phyloP scores from a whole-genome alignment of 2,113 vertebrate genomes.

The Sciurus niger region DNA sequence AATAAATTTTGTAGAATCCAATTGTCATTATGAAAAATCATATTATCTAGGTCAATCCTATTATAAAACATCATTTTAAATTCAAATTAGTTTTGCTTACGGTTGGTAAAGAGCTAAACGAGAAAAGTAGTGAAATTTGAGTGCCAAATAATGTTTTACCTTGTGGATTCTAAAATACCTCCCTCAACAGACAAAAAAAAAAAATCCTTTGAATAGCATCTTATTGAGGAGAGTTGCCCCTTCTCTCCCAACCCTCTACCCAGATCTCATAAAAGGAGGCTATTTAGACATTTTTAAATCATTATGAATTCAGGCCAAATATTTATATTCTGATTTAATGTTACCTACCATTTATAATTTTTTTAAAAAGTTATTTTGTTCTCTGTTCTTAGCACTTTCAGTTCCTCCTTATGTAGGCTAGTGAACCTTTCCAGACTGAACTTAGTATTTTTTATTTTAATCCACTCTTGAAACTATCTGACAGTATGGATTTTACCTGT shows the following conservation, averaged over 20 bases:
- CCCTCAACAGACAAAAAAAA: neutral
- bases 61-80: conserved; percentile 46
- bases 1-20: conserved; percentile 63
- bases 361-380: neutral
- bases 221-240: neutral
- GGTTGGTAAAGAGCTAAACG: conserved; percentile 49
- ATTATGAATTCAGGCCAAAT: conserved; percentile 55
- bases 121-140: conserved; percentile 67
- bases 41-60: conserved; percentile 27
- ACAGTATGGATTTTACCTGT: conserved; percentile 9
- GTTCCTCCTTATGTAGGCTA: conserved; percentile 47
- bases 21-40: conserved; percentile 40
- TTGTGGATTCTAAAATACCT: conserved; percentile 55
- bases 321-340: conserved; percentile 57
- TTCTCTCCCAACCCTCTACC: neutral
- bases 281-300: conserved; percentile 59
- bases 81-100: conserved; percentile 61
- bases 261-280: conserved; percentile 12
- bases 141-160: conserved; percentile 43
- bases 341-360: conserved; percentile 45
- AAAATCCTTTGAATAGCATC: conserved; percentile 23
- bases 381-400: conserved; percentile 14
- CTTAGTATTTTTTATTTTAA: conserved; percentile 22
- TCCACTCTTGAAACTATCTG: conserved; percentile 36
- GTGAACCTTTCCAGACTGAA: conserved; percentile 38